phyloP scores from a whole-genome alignment of 2,888 invertebrate species.

The Exephanes ischioxanthus region DNA sequence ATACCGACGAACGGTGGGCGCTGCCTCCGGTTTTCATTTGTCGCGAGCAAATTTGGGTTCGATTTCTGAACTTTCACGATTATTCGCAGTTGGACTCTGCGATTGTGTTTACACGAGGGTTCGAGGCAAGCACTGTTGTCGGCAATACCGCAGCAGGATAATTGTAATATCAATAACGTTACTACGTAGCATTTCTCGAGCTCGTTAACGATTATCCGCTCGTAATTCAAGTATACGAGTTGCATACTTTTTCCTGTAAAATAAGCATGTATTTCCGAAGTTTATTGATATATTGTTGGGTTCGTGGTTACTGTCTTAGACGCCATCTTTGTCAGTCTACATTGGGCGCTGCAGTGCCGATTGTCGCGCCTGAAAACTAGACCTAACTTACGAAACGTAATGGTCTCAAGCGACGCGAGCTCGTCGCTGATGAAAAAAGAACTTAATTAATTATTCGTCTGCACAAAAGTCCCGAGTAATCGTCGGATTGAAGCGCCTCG shows the following conservation, averaged over 20 bases:
- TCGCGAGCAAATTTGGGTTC: not conserved
- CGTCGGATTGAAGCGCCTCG: conserved; percentile 4
- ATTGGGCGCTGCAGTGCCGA: not conserved
- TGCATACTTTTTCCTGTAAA: not conserved
- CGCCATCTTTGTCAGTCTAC: not conserved
- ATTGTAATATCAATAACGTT: not conserved
- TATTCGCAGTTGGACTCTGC: not conserved
- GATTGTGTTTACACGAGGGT: not conserved
- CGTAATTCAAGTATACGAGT: not conserved
- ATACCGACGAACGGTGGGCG: conserved; percentile 7
- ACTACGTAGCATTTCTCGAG: not conserved
- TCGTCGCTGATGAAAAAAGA: conserved; percentile 23
- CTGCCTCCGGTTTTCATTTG: not conserved
- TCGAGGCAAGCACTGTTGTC: not conserved
- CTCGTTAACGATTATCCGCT: not conserved
- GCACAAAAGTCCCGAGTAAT: conserved; percentile 27
- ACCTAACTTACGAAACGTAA: not conserved
- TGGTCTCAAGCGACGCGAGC: not conserved
- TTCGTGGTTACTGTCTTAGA: not conserved
- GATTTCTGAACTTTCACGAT: not conserved
- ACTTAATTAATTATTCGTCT: conserved; percentile 4
- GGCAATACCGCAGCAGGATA: not conserved
- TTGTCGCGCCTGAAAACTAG: not conserved
- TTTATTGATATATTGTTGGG: not conserved
- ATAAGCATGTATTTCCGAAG: not conserved